Conservation (phyloP, 1,140 invertebrate species). For the Ctenoplectra terminalis region DNA sequence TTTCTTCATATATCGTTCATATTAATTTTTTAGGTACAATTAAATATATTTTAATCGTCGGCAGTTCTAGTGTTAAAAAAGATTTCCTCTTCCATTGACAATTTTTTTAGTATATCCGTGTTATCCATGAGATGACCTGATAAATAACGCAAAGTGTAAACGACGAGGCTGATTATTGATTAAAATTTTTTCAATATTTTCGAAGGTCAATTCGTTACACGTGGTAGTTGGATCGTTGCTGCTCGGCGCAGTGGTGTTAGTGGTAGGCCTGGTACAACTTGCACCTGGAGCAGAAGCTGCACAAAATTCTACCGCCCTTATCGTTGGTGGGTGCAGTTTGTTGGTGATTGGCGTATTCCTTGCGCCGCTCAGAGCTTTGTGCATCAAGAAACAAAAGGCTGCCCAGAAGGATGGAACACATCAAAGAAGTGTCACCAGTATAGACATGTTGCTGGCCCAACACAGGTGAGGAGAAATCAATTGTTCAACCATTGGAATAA, state of each 20-base stretch:
- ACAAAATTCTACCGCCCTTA: slow-evolving; percentile 88
- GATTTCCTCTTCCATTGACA: background rate
- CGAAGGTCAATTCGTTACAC: slow-evolving; percentile 88
- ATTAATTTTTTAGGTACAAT: too few relatives aligned
- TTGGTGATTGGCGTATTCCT: slow-evolving; percentile 78
- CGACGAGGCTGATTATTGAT: background rate
- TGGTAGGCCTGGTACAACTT: slow-evolving; percentile 91
- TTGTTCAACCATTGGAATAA: background rate
- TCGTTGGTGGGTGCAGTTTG: slow-evolving; percentile 86
- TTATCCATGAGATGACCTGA: too few relatives aligned
- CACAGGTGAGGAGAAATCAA: slow-evolving; percentile 69
- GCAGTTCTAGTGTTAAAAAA: too few relatives aligned
- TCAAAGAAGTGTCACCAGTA: slow-evolving; percentile 79
- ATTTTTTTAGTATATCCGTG: background rate
- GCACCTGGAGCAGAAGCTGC: slow-evolving; percentile 90
- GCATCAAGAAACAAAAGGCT: slow-evolving; percentile 76
- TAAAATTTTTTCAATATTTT: background rate
- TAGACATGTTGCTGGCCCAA: slow-evolving; percentile 80
- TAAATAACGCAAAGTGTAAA: background rate
- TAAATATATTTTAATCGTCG: background rate
- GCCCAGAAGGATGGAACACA: slow-evolving; percentile 78
- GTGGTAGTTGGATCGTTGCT: slow-evolving; percentile 89
- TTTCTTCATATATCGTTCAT: too few relatives aligned
- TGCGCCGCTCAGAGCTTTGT: slow-evolving; percentile 75
- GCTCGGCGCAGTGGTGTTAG: slow-evolving; percentile 88